Evolutionary conservation across 2,888 invertebrate genomes (phyloP).

Genomic region (Zeuzera pyrina): DNA sequence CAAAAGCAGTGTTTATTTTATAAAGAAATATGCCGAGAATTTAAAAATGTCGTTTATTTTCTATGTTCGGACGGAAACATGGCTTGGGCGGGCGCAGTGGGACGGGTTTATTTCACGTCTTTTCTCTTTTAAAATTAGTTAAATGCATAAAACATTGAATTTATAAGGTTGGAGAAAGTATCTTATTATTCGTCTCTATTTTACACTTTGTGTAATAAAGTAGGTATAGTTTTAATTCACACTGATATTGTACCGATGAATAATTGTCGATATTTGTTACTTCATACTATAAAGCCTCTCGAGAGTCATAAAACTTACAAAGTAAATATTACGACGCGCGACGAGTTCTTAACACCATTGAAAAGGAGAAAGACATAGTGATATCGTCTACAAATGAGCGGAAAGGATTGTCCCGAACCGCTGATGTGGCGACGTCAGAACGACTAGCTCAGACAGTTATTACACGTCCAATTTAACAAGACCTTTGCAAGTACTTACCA

Average conservation of each 20-base stretch:
- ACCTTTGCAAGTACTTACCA: constrained; percentile 27
- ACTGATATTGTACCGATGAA: no score
- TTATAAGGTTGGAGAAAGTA: constrained; percentile 11
- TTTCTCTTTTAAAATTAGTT: constrained; percentile 43
- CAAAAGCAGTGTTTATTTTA: constrained; percentile 35
- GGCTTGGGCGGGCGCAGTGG: constrained; percentile 54
- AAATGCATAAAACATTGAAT: constrained; percentile 38
- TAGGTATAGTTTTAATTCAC: no score
- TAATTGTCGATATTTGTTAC: no score
- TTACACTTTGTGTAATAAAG: background rate
- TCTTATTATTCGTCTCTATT: constrained; percentile 5
- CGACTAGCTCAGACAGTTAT: constrained; percentile 51
- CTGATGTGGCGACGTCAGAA: constrained; percentile 56
- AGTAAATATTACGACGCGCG: constrained; percentile 14
- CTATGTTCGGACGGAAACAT: constrained; percentile 50
- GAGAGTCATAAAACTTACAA: constrained; percentile 7
- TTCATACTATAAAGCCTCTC: no score
- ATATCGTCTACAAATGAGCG: constrained; percentile 43
- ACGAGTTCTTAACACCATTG: constrained; percentile 12
- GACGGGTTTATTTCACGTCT: constrained; percentile 30
- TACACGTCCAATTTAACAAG: constrained; percentile 37
- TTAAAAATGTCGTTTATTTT: constrained; percentile 55
- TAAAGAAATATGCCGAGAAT: constrained; percentile 51
- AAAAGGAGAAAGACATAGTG: constrained; percentile 22
- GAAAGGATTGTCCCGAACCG: constrained; percentile 45